Base-by-base conservation (phyloP, 2,888 invertebrate species). In the Pantelozetes paolii region DNA sequence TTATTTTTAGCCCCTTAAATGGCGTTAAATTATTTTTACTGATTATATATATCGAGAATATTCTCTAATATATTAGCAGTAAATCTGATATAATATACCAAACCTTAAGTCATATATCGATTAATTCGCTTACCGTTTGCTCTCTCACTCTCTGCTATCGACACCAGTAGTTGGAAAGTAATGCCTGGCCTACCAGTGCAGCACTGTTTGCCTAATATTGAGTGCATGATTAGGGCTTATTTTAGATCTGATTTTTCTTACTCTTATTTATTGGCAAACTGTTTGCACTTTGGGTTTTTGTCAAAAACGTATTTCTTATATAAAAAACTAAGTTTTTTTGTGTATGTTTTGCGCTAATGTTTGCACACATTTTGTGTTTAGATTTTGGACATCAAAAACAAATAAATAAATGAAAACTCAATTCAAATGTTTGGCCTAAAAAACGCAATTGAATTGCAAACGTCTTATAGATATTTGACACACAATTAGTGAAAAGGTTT, bases 231-330 rank as follows among this genome's bases (percentile, higher is more conserved):
- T 54, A 54, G 23, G 23, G 54, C 54, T 54, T 54, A 54, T 54
- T 45, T 45, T 6, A 15, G 45, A 45, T 45, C 18, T 13, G 45
- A 13, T 45, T 54, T 6, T 54, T 54, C 26, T 26, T 54, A 6
- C 54, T 45, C 26, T 54, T 54, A 54, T 54, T 54, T 54, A 54
- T 54, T 23, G 54, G 20, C 50, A 50, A 45, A 50, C 50, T 20
- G 50, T 50, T 50, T 50, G 50, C 50, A 20, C n/a, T 50, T n/a
- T n/a, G 20, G 6, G 50, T 50, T 50, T 50, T 20, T 3, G 20
- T 45, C 23, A 6, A 23, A 23, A 54, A 11, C 8, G 8, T 26
- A 54, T 26, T 54, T 26, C 26, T 54, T 20, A 11, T 54, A 54
- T 45, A 15, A 45, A 45, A 36, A 36, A 5, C 5, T 36, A 36